A percentile compares a stretch with the other conserved stretches of the same genome.
Conservation (phyloP, 2,888 invertebrate species). For the Phlogophora meticulosa region DNA sequence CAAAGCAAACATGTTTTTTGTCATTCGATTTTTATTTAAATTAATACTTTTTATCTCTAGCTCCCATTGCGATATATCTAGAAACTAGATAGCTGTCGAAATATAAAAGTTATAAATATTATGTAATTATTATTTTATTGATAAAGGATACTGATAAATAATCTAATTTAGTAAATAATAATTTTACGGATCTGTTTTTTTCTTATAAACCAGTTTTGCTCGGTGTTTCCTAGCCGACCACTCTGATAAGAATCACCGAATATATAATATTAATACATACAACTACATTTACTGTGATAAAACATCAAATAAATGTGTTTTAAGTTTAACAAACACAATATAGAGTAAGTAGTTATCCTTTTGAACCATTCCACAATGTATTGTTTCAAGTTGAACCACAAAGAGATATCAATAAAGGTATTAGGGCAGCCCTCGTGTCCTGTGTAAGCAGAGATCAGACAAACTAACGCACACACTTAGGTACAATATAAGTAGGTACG, state of each 20-base stretch:
- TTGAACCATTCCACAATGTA: not conserved
- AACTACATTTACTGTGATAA: too few relatives aligned
- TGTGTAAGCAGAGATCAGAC: slow-evolving; percentile 70
- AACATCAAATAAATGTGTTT: too few relatives aligned
- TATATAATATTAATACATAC: too few relatives aligned
- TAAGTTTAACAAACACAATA: not conserved
- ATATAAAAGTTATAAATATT: not conserved
- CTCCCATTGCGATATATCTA: slow-evolving; percentile 6
- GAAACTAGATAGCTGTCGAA: slow-evolving; percentile 4
- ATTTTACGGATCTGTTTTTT: too few relatives aligned
- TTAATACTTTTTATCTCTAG: not conserved
- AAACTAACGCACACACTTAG: slow-evolving; percentile 57
- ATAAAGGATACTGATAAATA: not conserved
- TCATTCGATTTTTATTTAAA: slow-evolving; percentile 8
- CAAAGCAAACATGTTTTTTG: slow-evolving; percentile 7
- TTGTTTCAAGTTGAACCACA: slow-evolving; percentile 29
- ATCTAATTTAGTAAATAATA: too few relatives aligned
- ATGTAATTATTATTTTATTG: not conserved
- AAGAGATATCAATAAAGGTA: slow-evolving; percentile 48
- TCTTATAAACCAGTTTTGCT: too few relatives aligned
- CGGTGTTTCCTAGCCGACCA: too few relatives aligned
- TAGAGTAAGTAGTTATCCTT: not conserved
- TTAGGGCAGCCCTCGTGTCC: slow-evolving; percentile 51
- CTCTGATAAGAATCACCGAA: too few relatives aligned
- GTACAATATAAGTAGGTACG: slow-evolving; percentile 58